phyloP scores from a whole-genome alignment of 2,113 vertebrate species.

The Cnemophilus loriae region DNA sequence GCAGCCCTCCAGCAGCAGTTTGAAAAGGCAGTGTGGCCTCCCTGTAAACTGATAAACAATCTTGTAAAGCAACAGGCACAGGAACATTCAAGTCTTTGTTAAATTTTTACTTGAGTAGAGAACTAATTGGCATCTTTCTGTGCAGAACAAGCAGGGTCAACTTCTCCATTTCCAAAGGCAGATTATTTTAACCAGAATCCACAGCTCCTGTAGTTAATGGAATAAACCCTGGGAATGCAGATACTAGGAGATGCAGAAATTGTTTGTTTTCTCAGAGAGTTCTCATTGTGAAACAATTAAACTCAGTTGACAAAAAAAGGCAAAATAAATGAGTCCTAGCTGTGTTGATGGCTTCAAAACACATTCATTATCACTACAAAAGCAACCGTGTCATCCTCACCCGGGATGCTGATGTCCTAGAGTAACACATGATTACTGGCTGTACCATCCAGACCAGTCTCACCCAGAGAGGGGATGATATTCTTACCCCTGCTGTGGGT shows the following conservation, averaged over 20 bases:
- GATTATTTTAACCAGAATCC: neutral
- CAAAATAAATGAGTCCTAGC: neutral
- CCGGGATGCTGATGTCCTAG: neutral
- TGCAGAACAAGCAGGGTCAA: slow-evolving; percentile 4
- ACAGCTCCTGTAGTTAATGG: neutral
- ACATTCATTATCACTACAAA: neutral
- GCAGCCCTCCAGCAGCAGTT: slow-evolving; percentile 43
- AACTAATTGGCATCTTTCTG: slow-evolving; percentile 9
- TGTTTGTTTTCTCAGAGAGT: neutral
- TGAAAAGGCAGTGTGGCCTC: neutral
- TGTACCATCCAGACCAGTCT: neutral
- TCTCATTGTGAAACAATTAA: neutral
- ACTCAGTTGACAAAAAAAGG: neutral
- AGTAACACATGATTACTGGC: neutral
- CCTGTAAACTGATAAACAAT: slow-evolving; percentile 48
- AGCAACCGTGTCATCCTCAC: neutral
- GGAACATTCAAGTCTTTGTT: slow-evolving; percentile 31
- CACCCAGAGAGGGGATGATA: neutral
- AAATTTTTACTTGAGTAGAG: slow-evolving; percentile 13
- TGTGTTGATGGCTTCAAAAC: neutral
- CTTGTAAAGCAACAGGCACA: slow-evolving; percentile 19
- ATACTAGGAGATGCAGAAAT: neutral
- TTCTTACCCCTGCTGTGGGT: neutral
- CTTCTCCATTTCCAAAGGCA: neutral
- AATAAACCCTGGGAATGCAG: neutral